Evolutionary conservation across 2,888 invertebrate genomes (phyloP).

Genomic region (Orthosia gothica): DNA sequence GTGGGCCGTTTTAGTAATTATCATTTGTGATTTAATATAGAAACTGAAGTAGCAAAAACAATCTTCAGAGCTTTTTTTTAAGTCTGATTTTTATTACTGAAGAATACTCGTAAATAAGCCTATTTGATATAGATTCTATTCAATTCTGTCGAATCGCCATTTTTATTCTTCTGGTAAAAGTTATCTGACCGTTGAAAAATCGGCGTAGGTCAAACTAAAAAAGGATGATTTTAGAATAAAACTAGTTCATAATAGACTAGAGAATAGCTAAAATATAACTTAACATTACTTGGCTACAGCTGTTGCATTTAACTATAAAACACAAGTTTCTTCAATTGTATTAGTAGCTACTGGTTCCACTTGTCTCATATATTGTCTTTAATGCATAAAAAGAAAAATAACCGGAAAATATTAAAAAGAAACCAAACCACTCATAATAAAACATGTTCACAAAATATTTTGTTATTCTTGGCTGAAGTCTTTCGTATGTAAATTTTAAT

Average conservation of each 20-base stretch:
- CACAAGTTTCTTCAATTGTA: not conserved
- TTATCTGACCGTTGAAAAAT: no score
- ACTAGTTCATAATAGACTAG: not conserved
- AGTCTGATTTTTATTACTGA: no score
- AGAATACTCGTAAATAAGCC: no score
- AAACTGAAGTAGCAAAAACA: not conserved
- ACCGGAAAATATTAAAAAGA: not conserved
- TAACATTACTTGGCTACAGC: not conserved
- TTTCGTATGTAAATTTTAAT: constrained; percentile 28
- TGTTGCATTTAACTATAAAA: not conserved
- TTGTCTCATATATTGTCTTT: not conserved
- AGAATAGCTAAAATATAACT: not conserved
- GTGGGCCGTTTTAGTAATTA: not conserved
- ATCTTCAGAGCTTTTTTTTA: not conserved
- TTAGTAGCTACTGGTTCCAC: not conserved
- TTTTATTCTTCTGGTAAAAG: no score
- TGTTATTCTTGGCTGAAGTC: constrained; percentile 32
- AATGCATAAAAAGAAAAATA: not conserved
- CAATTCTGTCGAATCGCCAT: no score
- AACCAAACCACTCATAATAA: not conserved
- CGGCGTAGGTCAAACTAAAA: not conserved
- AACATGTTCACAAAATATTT: not conserved
- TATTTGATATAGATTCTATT: no score
- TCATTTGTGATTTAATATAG: not conserved
- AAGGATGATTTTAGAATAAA: not conserved